A percentile compares a stretch with the other conserved stretches of the same genome.
Conservation (phyloP, 2,113 vertebrate species). For the Rhinopomastus cyanomelas region DNA sequence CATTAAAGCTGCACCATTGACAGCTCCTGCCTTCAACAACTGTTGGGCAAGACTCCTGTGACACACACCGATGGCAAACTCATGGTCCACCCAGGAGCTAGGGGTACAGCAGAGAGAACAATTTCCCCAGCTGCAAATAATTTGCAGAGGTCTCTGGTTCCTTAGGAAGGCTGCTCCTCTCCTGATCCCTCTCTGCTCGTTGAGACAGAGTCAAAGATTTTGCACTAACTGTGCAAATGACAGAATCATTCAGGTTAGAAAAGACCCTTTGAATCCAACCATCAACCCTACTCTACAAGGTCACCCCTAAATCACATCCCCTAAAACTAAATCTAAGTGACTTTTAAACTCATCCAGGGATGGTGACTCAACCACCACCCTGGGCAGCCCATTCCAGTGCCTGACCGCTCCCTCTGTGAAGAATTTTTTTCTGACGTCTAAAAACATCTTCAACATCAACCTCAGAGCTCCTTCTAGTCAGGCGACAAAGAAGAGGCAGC, state of each 20-base stretch:
- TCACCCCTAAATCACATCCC: too few relatives aligned
- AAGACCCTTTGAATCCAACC: too few relatives aligned
- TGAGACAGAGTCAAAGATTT: not conserved
- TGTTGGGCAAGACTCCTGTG: not conserved
- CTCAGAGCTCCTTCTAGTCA: not conserved
- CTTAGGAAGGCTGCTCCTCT: not conserved
- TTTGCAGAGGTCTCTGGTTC: not conserved
- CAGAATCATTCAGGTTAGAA: too few relatives aligned
- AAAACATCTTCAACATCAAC: not conserved
- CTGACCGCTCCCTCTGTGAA: too few relatives aligned
- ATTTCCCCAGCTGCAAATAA: not conserved
- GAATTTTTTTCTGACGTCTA: too few relatives aligned
- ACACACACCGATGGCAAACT: not conserved
- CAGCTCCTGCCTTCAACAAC: not conserved
- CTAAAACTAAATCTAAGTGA: too few relatives aligned
- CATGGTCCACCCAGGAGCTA: not conserved
- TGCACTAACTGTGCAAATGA: not conserved
- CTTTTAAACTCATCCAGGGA: too few relatives aligned
- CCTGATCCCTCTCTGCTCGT: not conserved
- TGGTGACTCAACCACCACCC: too few relatives aligned
- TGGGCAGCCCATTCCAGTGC: too few relatives aligned
- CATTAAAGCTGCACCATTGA: not conserved
- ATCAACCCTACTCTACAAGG: too few relatives aligned
- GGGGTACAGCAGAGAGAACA: not conserved
- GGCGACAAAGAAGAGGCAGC: not conserved